Evolutionary conservation across 2,888 invertebrate genomes (phyloP).

Genomic region (Agonopterix subpropinquella): DNA sequence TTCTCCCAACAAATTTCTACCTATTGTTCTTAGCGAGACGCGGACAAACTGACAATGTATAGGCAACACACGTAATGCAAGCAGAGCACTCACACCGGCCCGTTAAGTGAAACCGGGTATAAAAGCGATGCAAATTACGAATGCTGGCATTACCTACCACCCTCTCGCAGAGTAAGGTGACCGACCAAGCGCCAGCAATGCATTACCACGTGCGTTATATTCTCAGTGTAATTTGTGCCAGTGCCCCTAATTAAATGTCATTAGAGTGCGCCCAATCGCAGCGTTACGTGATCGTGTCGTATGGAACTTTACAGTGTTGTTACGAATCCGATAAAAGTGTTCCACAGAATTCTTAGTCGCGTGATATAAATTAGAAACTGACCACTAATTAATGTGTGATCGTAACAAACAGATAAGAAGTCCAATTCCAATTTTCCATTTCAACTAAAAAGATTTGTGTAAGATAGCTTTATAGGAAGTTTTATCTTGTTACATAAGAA

Average conservation of each 20-base stretch:
- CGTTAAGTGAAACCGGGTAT: slow-evolving; percentile 67
- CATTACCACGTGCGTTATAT: slow-evolving; percentile 65
- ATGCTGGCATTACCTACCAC: slow-evolving; percentile 63
- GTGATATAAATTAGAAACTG: too few relatives aligned
- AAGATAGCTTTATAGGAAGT: slow-evolving; percentile 38
- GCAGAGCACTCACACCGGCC: slow-evolving; percentile 50
- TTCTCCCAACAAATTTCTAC: slow-evolving; percentile 63
- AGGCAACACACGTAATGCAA: slow-evolving; percentile 51
- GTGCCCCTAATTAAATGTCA: slow-evolving; percentile 7
- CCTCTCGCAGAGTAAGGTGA: slow-evolving; percentile 50
- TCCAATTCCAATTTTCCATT: neutral
- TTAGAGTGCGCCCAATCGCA: neutral
- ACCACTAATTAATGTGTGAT: too few relatives aligned
- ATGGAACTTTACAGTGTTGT: slow-evolving; percentile 1
- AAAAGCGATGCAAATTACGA: slow-evolving; percentile 72
- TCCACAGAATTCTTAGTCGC: too few relatives aligned
- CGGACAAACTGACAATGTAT: slow-evolving; percentile 56
- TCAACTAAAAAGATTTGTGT: neutral
- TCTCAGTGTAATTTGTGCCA: slow-evolving; percentile 13
- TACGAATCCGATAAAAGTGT: neutral
- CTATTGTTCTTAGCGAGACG: slow-evolving; percentile 64
- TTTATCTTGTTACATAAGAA: slow-evolving; percentile 44
- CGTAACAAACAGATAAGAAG: neutral
- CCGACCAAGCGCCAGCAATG: slow-evolving; percentile 43
- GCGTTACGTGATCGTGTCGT: slow-evolving; percentile 7